Evolutionary conservation across 2,113 vertebrate species (phyloP), one percentile per base, ranked within the genome.

Genomic region (Condylura cristata): DNA sequence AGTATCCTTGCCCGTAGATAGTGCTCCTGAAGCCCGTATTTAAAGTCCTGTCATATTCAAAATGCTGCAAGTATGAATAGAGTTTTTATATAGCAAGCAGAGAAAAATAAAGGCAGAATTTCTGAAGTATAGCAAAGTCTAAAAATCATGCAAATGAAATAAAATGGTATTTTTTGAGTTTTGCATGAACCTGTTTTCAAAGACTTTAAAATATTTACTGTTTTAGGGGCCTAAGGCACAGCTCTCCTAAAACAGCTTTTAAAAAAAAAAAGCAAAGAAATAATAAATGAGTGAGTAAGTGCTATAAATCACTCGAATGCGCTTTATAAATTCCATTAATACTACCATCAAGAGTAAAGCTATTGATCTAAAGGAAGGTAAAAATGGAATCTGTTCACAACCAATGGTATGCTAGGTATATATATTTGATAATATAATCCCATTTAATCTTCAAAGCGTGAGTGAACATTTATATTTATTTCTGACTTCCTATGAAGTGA

Each of bases 121-220:
- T 66, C 56, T 58, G n/a, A 76, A 84, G 39, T 8, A 22, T 4
- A 48, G 34, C 53, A 70, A 93, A 85, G 86, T 75, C 78, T 53
- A 44, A 32, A 60, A 63, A 88, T 18, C 70, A 70, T 60, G 20
- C 17, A 79, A 58, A 92, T 53, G 34, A 63, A 65, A 53, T 13
- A 32, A 78, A 76, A 26, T 32, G 28, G 26, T 68, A 41, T 81
- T 74, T 61, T 94, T 89, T 2, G 5, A 93, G 65, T 74, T 87
- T 79, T 72, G 14, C 16, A 61, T 53, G 24, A 88, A 70, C 17
- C 60, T 70, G 30, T 75, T 91, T 81, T 75, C 44, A 71, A 41
- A 65, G 30, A 12, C 63, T 90, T 94, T 80, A 86, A 92, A 51
- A 93, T 94, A 68, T 51, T 90, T 84, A 80, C 63, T 44, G 10